These are phyloP conservation scores for Speoplatyrhinus poulsoni DNA, from an alignment of 2,113 vertebrate genomes.

Conservation along the genomic window DNA sequence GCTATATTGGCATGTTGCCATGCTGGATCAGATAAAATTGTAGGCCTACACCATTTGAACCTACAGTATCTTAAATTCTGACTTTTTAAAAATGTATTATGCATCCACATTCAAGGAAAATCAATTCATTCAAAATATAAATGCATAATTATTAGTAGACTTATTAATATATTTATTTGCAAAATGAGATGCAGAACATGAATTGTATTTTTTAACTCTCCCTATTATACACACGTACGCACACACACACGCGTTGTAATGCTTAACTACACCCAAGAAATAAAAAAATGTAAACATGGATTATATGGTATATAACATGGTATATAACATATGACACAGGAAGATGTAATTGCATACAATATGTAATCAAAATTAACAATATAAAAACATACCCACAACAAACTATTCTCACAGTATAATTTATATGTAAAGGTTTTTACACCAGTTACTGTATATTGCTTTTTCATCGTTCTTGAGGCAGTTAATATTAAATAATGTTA, in stretches of 20 bases:
- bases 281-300: constrained; percentile 56
- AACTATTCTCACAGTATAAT: constrained; percentile 71
- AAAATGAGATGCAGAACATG: no score
- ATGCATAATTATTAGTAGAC: neutral
- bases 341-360: constrained; percentile 38
- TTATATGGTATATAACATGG: constrained; percentile 34
- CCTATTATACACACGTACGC: constrained; percentile 3
- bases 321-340: constrained; percentile 41
- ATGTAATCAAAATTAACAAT: constrained; percentile 45
- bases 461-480: constrained; percentile 63
- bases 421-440: constrained; percentile 51
- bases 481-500: constrained; percentile 55
- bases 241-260: neutral
- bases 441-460: constrained; percentile 43
- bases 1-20: no score
- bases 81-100: no score
- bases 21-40: no score
- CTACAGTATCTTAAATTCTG: no score
- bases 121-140: no score
- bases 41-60: no score
- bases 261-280: constrained; percentile 14
- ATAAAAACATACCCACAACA: constrained; percentile 48
- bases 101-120: no score
- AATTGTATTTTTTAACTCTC: neutral
- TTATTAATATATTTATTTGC: no score